A percentile compares a stretch with the other conserved stretches of the same genome.
phyloP scores from a whole-genome alignment of 2,113 vertebrate genomes.

The Prietella phreatophila region DNA sequence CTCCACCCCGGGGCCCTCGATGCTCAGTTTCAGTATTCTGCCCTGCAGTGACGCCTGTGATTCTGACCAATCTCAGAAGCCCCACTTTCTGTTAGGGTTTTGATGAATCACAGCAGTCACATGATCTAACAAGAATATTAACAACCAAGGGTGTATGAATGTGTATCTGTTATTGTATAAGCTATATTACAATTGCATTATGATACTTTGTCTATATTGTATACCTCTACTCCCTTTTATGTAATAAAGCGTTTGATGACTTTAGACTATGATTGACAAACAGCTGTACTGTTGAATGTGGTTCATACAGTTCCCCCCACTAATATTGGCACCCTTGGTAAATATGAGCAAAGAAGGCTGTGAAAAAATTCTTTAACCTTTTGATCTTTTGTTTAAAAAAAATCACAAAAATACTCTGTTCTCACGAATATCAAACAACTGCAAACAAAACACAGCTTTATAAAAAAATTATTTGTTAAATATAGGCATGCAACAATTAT shows the following conservation, averaged over 20 bases:
- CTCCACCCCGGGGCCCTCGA: neutral
- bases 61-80: constrained; percentile 4
- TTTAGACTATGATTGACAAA: neutral
- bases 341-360: too few species aligned
- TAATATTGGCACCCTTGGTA: too few species aligned
- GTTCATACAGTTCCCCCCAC: neutral
- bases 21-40: neutral
- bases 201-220: neutral
- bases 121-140: neutral
- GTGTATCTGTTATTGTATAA: neutral
- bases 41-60: neutral
- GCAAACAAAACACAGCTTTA: too few species aligned
- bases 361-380: too few species aligned
- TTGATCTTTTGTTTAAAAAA: too few species aligned
- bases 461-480: too few species aligned
- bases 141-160: neutral
- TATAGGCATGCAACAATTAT: too few species aligned
- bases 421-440: too few species aligned
- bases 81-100: neutral
- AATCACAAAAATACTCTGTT: too few species aligned
- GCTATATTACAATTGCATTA: neutral
- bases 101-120: neutral
- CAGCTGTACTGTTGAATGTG: neutral
- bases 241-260: neutral
- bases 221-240: neutral